Evolutionary conservation across 2,888 invertebrate species (phyloP).

Genomic region (Eristalis intricaria): DNA sequence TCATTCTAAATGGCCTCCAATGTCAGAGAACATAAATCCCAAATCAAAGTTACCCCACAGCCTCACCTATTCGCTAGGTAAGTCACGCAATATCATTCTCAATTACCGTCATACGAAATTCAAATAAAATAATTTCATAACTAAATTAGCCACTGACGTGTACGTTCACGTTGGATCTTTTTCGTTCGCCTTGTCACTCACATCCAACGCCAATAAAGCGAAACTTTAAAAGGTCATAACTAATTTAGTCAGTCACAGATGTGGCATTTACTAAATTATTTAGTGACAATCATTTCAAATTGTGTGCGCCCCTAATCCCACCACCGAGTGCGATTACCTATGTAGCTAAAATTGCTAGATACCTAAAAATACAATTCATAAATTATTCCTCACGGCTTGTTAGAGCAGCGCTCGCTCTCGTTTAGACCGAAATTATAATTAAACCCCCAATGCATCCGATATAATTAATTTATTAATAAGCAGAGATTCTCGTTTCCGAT

Average conservation of each 20-base stretch:
- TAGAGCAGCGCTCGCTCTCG: slow-evolving; percentile 8
- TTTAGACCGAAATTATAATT: slow-evolving; percentile 44
- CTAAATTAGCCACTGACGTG: slow-evolving; percentile 40
- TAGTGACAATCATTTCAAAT: slow-evolving; percentile 48
- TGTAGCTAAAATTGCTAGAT: slow-evolving; percentile 46
- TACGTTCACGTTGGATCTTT: neutral
- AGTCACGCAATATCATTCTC: slow-evolving; percentile 54
- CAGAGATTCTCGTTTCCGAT: slow-evolving; percentile 32
- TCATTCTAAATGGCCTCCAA: slow-evolving; percentile 6
- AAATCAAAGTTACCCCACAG: slow-evolving; percentile 2
- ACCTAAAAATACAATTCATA: slow-evolving; percentile 32
- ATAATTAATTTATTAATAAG: slow-evolving; percentile 60
- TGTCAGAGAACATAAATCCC: neutral
- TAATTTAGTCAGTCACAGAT: slow-evolving; percentile 48
- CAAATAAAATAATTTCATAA: slow-evolving; percentile 51
- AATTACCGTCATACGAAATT: slow-evolving; percentile 48
- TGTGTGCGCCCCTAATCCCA: neutral
- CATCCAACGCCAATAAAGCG: slow-evolving; percentile 2
- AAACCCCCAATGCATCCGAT: slow-evolving; percentile 38
- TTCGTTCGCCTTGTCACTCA: neutral
- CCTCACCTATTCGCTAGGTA: slow-evolving; percentile 28
- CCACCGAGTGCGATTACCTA: neutral
- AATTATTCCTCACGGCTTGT: slow-evolving; percentile 18
- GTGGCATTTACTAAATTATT: slow-evolving; percentile 60
- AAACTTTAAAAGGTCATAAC: slow-evolving; percentile 48